Percentiles rank a stretch among this genome's conserved stretches.
Evolutionary conservation across 2,888 invertebrate genomes (phyloP).

Genomic region (Pandemis heparana): DNA sequence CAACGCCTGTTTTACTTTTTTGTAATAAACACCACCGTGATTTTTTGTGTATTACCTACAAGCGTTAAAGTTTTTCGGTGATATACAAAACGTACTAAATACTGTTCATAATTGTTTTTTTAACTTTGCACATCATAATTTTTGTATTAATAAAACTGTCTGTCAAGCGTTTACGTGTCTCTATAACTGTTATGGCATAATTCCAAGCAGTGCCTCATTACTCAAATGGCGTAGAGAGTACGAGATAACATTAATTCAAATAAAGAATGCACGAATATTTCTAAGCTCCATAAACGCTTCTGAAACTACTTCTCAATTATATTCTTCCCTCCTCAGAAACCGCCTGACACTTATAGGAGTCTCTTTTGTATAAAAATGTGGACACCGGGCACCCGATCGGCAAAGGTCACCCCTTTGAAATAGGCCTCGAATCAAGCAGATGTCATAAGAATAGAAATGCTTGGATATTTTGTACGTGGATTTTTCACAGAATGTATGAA

Average conservation of each 20-base stretch:
- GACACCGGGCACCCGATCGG: conserved; percentile 19
- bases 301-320: conserved; percentile 13
- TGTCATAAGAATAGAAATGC: conserved; percentile 27
- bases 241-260: too few species aligned
- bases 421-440: conserved; percentile 33
- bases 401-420: conserved; percentile 15
- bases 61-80: too few species aligned
- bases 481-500: conserved; percentile 24
- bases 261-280: too few species aligned
- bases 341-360: conserved; percentile 5
- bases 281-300: too few species aligned
- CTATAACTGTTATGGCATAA: not conserved
- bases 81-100: too few species aligned
- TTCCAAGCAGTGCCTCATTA: not conserved
- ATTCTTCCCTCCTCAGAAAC: not conserved
- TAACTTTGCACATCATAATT: too few species aligned
- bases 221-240: too few species aligned
- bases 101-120: too few species aligned
- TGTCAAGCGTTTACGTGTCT: not conserved
- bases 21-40: too few species aligned
- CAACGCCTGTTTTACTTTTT: too few species aligned
- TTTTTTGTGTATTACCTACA: too few species aligned
- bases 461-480: conserved; percentile 29
- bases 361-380: conserved; percentile 8
- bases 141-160: too few species aligned